Conservation (phyloP, 2,888 invertebrate genomes). For the Nasonia oneida region DNA sequence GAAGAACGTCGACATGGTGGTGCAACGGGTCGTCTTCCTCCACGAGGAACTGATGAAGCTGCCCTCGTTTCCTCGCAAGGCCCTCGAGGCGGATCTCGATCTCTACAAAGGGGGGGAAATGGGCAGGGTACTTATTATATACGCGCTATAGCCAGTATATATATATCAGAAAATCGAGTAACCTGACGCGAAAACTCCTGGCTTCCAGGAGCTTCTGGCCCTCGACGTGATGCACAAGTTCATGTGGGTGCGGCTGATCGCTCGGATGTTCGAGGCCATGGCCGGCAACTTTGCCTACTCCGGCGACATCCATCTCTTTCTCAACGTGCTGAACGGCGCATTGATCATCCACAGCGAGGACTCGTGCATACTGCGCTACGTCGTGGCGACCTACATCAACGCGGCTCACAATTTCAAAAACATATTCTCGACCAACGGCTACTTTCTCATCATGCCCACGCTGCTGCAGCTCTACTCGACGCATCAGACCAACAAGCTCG, state of each 20-base stretch:
- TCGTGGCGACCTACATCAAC: conserved; percentile 98
- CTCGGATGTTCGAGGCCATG: conserved; percentile 98
- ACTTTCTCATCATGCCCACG: conserved; percentile 98
- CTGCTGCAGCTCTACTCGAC: conserved; percentile 97
- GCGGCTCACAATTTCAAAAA: conserved; percentile 99
- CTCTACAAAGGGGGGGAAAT: conserved; percentile 93
- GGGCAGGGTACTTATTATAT: conserved; percentile 84
- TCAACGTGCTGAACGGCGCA: conserved; percentile 98
- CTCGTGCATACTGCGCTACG: conserved; percentile 95
- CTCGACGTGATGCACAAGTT: conserved; percentile 98
- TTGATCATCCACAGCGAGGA: conserved; percentile 98
- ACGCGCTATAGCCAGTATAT: too few species aligned
- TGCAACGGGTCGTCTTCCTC: conserved; percentile 97
- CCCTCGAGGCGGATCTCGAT: conserved; percentile 97
- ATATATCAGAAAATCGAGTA: too few species aligned
- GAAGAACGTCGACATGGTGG: conserved; percentile 96
- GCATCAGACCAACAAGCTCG: conserved; percentile 97
- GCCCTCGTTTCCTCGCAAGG: conserved; percentile 98
- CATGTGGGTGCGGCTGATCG: conserved; percentile 98
- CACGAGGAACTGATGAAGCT: conserved; percentile 99
- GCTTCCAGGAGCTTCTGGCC: conserved; percentile 88
- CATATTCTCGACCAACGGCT: conserved; percentile 98
- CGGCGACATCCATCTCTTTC: conserved; percentile 97
- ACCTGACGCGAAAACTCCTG: too few species aligned
- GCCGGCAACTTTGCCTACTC: conserved; percentile 98